A percentile compares a stretch with the other conserved stretches of the same genome.
phyloP scores from a whole-genome alignment of 2,113 vertebrate species.

The Tragelaphus strepsiceros region DNA sequence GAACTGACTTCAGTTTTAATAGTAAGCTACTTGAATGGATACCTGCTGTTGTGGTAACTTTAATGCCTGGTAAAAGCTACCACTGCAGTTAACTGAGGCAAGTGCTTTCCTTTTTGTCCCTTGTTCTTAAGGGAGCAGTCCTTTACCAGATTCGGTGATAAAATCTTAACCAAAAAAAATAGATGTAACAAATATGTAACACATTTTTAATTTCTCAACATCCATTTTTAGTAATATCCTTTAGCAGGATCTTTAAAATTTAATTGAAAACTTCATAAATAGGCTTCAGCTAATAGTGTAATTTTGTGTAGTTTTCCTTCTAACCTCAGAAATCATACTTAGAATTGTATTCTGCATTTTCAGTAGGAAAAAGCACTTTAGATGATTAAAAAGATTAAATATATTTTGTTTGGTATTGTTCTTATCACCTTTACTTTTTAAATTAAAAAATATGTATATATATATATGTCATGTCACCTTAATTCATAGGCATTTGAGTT shows the following conservation, averaged over 20 bases:
- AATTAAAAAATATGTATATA: not conserved
- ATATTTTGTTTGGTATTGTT: not conserved
- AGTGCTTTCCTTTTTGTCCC: conserved; percentile 33
- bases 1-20: conserved; percentile 84
- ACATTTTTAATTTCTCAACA: not conserved
- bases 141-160: not conserved
- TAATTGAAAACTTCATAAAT: not conserved
- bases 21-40: conserved; percentile 77
- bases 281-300: not conserved
- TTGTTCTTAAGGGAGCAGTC: conserved; percentile 18
- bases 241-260: conserved; percentile 43
- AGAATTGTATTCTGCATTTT: not conserved
- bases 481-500: not conserved
- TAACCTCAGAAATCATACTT: conserved; percentile 46
- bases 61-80: conserved; percentile 64
- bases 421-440: not conserved
- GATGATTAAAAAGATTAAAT: not conserved
- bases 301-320: conserved; percentile 51
- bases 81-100: conserved; percentile 48
- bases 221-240: conserved; percentile 1
- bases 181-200: not conserved
- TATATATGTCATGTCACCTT: not conserved
- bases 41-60: conserved; percentile 80
- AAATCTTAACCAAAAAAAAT: not conserved
- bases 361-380: not conserved